Conservation (phyloP, 2,113 vertebrate species). For the Percopsis transmontana region DNA sequence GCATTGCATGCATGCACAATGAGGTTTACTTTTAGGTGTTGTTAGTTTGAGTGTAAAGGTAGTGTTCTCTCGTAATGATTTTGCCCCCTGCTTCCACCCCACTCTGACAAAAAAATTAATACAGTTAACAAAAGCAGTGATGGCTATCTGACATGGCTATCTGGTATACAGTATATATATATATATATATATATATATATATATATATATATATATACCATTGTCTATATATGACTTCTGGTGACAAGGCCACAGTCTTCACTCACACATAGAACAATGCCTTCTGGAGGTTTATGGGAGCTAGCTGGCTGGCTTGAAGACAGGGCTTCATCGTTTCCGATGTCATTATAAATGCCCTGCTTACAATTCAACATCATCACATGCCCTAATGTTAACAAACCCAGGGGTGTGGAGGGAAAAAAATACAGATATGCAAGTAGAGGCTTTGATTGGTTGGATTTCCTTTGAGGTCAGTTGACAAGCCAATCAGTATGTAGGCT, state of each 20-base stretch:
- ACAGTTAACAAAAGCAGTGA: slow-evolving; percentile 25
- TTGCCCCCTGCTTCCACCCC: slow-evolving; percentile 19
- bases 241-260: slow-evolving; percentile 28
- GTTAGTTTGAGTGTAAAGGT: neutral
- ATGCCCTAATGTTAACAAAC: neutral
- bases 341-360: neutral
- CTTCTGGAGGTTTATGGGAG: slow-evolving; percentile 23
- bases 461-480: neutral
- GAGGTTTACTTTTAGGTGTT: too few relatives aligned
- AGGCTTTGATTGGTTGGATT: slow-evolving; percentile 10
- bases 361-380: neutral
- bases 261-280: slow-evolving; percentile 16
- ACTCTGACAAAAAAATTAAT: slow-evolving; percentile 33
- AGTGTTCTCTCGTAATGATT: slow-evolving; percentile 39
- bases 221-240: slow-evolving; percentile 36
- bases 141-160: slow-evolving; percentile 21
- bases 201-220: slow-evolving; percentile 27
- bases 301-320: neutral
- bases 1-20: too few relatives aligned
- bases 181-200: slow-evolving; percentile 33
- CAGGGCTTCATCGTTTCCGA: neutral
- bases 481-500: neutral
- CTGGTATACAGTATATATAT: slow-evolving; percentile 23
- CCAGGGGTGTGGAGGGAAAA: neutral
- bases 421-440: too few relatives aligned